Evolutionary conservation across 2,113 vertebrate species (phyloP), one percentile per base, ranked within the genome.

Genomic region (Phycodurus eques): DNA sequence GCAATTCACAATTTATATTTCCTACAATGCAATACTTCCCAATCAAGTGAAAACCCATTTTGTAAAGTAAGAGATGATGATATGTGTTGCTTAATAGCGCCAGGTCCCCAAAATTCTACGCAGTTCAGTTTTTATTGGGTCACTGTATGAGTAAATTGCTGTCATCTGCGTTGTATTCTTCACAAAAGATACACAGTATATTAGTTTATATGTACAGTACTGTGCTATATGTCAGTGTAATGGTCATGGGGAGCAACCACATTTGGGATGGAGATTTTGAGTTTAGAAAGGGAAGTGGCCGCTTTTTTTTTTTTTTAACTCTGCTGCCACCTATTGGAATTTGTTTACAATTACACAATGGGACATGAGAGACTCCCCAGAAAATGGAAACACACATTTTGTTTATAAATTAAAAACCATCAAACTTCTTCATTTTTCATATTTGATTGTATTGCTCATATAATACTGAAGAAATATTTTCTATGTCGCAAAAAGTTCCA

Each of bases 301-400:
- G 15, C 7, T 7, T 14, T 12, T 12, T 12, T 3, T 31, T 71
- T 68, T 57, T 19, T 77, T 10, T 0, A n/a, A 49, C 67, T 77
- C n/a, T 87, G 80, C 78, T 73, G 70, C 83, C 80, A 27, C n/a
- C 88, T 81, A 35, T 3, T 79, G 86, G 73, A 61, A 3, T 0
- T 31, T 22, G 1, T 51, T 1, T 1, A 1, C 2, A 43, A 62
- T 54, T 68, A 74, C 68, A 68, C 44, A 20, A 5, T 0, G 17
- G 49, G 13, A 68, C 6, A 5, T 13, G 0, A 42, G 35, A 39
- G 17, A 10, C 9, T 8, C 9, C 2, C 22, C 27, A 60, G 31
- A 60, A 8, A 8, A 20, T 31, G 22, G n/a, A 9, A 42, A 59
- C 35, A 57, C 3, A 13, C 20, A 61, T 15, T 17, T n/a, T 47